Conservation (phyloP, 1,140 invertebrate genomes). For the Papilio helenus region DNA sequence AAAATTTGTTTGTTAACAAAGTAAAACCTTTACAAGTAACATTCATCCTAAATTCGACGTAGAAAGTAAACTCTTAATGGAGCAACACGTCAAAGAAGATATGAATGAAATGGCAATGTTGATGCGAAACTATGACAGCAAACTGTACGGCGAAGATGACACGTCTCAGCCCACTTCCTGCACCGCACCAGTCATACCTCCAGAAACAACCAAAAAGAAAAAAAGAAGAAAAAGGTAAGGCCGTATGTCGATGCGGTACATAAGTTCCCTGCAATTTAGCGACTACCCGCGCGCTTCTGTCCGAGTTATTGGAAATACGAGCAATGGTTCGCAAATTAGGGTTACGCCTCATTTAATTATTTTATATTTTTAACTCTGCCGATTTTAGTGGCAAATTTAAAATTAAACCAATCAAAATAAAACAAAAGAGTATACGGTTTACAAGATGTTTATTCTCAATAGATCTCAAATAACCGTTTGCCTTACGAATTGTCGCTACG, state of each 20-base stretch:
- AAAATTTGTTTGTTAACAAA: background rate
- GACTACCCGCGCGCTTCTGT: too few species aligned
- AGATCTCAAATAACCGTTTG: constrained; percentile 86
- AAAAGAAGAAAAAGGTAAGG: constrained; percentile 73
- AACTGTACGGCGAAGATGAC: constrained; percentile 71
- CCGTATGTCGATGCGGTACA: background rate
- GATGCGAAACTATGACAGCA: constrained; percentile 66
- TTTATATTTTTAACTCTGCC: too few species aligned
- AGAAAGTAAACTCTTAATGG: constrained; percentile 53
- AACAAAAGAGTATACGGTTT: background rate
- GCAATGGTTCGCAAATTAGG: too few species aligned
- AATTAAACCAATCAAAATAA: background rate
- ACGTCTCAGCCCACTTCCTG: constrained; percentile 74
- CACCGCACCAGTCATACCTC: constrained; percentile 63
- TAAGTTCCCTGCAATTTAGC: background rate
- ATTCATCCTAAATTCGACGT: constrained; percentile 1
- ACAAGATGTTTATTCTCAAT: constrained; percentile 35
- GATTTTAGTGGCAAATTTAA: too few species aligned
- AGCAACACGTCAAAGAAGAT: constrained; percentile 61
- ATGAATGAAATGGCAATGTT: constrained; percentile 62
- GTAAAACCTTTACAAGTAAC: too few species aligned
- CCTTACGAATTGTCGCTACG: constrained; percentile 89
- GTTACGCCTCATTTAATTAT: too few species aligned
- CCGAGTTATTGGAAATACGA: too few species aligned
- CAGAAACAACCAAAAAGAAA: constrained; percentile 68